Evolutionary conservation across 2,888 invertebrate species (phyloP), one percentile per base, ranked within the genome.

Genomic region (Temnothorax unifasciatus): DNA sequence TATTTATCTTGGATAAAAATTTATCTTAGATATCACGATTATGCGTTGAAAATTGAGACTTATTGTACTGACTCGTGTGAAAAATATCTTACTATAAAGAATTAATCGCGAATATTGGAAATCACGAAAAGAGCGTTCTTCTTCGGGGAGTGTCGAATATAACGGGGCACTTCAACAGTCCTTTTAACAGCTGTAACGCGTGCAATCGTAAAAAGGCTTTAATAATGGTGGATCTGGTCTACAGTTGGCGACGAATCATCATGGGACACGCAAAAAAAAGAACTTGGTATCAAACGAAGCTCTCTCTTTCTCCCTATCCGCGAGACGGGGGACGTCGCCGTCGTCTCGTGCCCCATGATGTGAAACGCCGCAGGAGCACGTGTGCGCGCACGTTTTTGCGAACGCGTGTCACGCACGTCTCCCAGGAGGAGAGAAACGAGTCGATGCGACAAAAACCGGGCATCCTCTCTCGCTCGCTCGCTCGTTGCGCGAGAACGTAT

Each of bases 361-460:
- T 61, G 83, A 86, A 71, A 76, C 81, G 71, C 59, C 79, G 73
- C 66, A 69, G 85, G 69, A 87, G 91, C 88, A 91, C 90, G 91
- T 88, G 90, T 90, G 88, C 76, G 52, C 75, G 57, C 66, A 64
- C 57, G 89, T 91, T 91, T 91, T 91, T 91, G 90, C 90, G 86
- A 86, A 85, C 85, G 88, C 88, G 89, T 87, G 83, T 85, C 84
- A 76, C 83, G 69, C 77, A 63, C 86, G 73, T 90, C 90, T 90
- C 90, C 90, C 90, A 90, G 90, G 89, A 90, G 86, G 90, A 89
- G 86, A 82, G 34, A 79, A 84, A 82, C 82, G 84, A 83, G 82
- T 81, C 59, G 83, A 82, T 74, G 68, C 68, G 82, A 52, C 87
- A 87, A 88, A 89, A 90, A 89, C 54, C 21, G 50, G 25, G 34